These are phyloP conservation scores for Pharmacophagus antenor DNA, from an alignment of 2,888 invertebrate genomes.

Conservation along the genomic window DNA sequence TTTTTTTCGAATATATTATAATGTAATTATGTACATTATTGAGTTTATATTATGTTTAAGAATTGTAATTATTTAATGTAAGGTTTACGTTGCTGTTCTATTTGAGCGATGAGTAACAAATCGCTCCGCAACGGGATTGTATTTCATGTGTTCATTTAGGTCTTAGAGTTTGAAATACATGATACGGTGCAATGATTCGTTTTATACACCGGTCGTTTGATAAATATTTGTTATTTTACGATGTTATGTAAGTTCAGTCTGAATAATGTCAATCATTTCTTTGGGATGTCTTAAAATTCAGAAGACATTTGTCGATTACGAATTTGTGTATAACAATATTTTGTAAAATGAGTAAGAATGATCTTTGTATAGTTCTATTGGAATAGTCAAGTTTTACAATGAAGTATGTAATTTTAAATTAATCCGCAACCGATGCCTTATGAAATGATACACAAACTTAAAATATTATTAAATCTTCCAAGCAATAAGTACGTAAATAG, in stretches of 20 bases:
- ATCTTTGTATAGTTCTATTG: slow-evolving; percentile 36
- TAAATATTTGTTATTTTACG: slow-evolving; percentile 73
- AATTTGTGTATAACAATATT: slow-evolving; percentile 42
- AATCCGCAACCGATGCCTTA: slow-evolving; percentile 28
- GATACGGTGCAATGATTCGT: slow-evolving; percentile 61
- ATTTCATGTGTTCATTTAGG: slow-evolving; percentile 80
- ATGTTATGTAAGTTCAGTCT: slow-evolving; percentile 71
- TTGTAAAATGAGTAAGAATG: slow-evolving; percentile 37
- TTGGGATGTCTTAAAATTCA: slow-evolving; percentile 49
- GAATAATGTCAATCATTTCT: slow-evolving; percentile 80
- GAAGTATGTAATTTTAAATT: slow-evolving; percentile 24
- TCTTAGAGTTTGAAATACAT: slow-evolving; percentile 74
- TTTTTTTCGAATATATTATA: slow-evolving; percentile 73
- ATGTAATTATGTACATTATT: slow-evolving; percentile 80
- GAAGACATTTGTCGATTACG: slow-evolving; percentile 39
- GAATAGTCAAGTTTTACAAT: slow-evolving; percentile 30
- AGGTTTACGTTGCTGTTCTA: slow-evolving; percentile 59
- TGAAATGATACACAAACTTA: slow-evolving; percentile 19
- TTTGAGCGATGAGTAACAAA: slow-evolving; percentile 48
- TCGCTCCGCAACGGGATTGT: slow-evolving; percentile 64
- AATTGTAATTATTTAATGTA: slow-evolving; percentile 76
- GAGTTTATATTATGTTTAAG: slow-evolving; percentile 78
- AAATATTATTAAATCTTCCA: slow-evolving; percentile 14
- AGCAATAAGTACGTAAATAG: slow-evolving; percentile 9
- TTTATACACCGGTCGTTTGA: slow-evolving; percentile 62